phyloP scores from a whole-genome alignment of 2,888 invertebrate species.

The Dinocampus coccinellae region DNA sequence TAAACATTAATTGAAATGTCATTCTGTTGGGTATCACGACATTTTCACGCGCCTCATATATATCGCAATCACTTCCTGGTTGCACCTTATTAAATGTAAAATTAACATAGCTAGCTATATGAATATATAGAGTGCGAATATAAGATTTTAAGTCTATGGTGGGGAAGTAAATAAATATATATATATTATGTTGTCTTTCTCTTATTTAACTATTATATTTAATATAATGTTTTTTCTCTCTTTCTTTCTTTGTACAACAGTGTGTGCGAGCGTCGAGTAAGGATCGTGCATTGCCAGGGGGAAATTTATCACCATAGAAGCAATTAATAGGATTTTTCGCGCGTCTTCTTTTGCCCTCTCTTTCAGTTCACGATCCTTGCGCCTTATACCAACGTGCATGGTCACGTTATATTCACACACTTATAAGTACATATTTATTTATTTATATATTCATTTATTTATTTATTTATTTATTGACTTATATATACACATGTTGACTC shows the following conservation, averaged over 20 bases:
- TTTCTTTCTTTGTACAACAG: not conserved
- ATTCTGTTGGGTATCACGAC: constrained; percentile 55
- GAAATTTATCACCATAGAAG: constrained; percentile 68
- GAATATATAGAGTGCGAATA: constrained; percentile 39
- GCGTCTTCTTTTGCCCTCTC: constrained; percentile 40
- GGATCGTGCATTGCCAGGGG: constrained; percentile 65
- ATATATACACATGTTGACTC: not conserved
- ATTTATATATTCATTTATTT: not conserved
- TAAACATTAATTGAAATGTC: constrained; percentile 66
- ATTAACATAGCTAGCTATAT: constrained; percentile 63
- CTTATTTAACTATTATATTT: constrained; percentile 25
- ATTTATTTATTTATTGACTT: not conserved
- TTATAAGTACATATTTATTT: not conserved
- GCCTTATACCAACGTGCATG: constrained; percentile 46
- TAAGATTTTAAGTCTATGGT: constrained; percentile 34
- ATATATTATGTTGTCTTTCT: not conserved
- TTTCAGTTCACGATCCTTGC: constrained; percentile 57
- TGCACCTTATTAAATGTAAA: constrained; percentile 65
- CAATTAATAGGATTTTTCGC: constrained; percentile 66
- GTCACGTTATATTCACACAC: constrained; percentile 14
- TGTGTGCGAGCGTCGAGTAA: constrained; percentile 37
- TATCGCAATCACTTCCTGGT: constrained; percentile 59
- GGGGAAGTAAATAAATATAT: constrained; percentile 28
- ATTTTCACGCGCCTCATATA: constrained; percentile 55
- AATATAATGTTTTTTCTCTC: not conserved